These are phyloP conservation scores for Drosophila pectinifera DNA, from an alignment of 1,140 invertebrate species.

Conservation along the genomic window DNA sequence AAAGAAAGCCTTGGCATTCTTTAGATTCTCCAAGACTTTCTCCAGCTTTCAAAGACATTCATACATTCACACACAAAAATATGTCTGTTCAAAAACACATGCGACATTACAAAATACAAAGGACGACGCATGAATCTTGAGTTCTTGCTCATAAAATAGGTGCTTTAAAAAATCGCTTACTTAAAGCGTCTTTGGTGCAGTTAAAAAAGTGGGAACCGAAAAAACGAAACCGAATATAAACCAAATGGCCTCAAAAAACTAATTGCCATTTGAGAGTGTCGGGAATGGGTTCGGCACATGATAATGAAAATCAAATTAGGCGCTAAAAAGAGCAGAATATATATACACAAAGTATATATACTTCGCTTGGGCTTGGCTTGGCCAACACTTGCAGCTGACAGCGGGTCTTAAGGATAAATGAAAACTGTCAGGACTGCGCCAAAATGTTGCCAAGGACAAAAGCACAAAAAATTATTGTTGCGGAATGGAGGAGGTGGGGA, in stretches of 20 bases:
- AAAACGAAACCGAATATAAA: constrained; percentile 43
- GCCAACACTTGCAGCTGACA: constrained; percentile 79
- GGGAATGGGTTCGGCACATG: constrained; percentile 48
- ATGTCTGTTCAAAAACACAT: constrained; percentile 35
- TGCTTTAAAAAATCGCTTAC: constrained; percentile 46
- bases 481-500: constrained; percentile 24
- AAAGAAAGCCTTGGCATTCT: constrained; percentile 20
- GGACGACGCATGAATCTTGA: constrained; percentile 31
- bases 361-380: constrained; percentile 50
- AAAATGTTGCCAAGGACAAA: constrained; percentile 67
- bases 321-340: constrained; percentile 48
- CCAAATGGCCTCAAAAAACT: constrained; percentile 79
- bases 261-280: constrained; percentile 78
- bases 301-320: constrained; percentile 82
- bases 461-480: constrained; percentile 56
- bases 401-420: constrained; percentile 61
- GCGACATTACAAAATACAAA: constrained; percentile 73
- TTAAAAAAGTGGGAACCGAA: constrained; percentile 30
- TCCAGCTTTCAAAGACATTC: constrained; percentile 23
- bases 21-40: constrained; percentile 13
- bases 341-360: constrained; percentile 34
- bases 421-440: constrained; percentile 69
- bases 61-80: constrained; percentile 28
- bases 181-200: constrained; percentile 59
- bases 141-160: constrained; percentile 31